Evolutionary conservation across 2,888 invertebrate genomes (phyloP).

Genomic region (Drepana falcataria): DNA sequence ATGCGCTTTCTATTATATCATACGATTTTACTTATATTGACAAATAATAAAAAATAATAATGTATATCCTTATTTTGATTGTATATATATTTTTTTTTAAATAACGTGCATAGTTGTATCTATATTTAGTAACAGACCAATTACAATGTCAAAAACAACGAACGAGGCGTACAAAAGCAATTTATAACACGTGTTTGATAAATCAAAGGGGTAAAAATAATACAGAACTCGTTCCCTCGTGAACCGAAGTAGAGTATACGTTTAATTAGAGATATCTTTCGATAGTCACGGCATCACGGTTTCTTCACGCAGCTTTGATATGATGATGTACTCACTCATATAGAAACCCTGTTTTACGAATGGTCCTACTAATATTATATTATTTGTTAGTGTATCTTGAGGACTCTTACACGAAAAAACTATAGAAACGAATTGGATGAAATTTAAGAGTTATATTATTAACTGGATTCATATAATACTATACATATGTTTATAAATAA

Average conservation of each 20-base stretch:
- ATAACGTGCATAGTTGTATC: no score
- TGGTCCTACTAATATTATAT: no score
- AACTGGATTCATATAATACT: no score
- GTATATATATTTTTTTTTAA: neutral
- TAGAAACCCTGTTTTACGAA: neutral
- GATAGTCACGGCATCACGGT: slow-evolving; percentile 41
- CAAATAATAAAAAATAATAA: no score
- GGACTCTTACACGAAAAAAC: no score
- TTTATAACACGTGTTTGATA: neutral
- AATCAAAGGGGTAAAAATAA: slow-evolving; percentile 1
- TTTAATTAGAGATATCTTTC: slow-evolving; percentile 60
- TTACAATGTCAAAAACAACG: neutral
- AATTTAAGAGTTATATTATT: no score
- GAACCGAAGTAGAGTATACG: slow-evolving; percentile 21
- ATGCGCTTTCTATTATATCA: no score
- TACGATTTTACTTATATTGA: no score
- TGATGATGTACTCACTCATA: slow-evolving; percentile 15
- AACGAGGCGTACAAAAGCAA: no score
- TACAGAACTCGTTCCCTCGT: neutral
- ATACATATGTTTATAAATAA: no score
- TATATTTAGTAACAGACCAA: neutral
- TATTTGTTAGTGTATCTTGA: no score
- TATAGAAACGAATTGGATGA: no score
- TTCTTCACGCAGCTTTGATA: slow-evolving; percentile 26
- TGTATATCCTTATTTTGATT: neutral